Evolutionary conservation across 2,113 vertebrate species (phyloP).

Genomic region (Xiphias gladius): DNA sequence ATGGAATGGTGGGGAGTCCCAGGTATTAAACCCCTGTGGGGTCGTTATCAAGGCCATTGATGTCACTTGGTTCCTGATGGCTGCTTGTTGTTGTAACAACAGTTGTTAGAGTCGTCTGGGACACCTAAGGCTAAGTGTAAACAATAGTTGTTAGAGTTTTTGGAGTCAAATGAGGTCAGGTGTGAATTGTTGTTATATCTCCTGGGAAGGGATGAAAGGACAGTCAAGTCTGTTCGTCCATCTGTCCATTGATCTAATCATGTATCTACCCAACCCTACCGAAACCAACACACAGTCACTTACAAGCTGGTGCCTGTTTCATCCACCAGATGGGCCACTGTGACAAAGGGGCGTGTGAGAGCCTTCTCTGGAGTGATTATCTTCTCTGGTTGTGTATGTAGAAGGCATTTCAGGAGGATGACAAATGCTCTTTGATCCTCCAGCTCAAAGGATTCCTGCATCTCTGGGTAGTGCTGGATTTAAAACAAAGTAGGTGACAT

Average conservation of each 20-base stretch:
- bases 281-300: background rate
- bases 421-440: slow-evolving; percentile 4
- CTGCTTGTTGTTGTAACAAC: too few relatives aligned
- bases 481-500: background rate
- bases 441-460: background rate
- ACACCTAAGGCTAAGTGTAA: too few relatives aligned
- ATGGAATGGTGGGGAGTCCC: too few relatives aligned
- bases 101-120: too few relatives aligned
- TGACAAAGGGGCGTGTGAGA: background rate
- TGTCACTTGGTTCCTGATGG: too few relatives aligned
- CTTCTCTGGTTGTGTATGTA: background rate
- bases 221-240: too few relatives aligned
- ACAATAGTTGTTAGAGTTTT: too few relatives aligned
- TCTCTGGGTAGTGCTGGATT: background rate
- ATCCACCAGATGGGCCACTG: background rate
- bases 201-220: too few relatives aligned
- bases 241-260: background rate
- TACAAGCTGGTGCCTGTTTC: background rate
- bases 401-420: slow-evolving; percentile 1
- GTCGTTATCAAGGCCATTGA: too few relatives aligned
- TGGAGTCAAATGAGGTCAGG: too few relatives aligned
- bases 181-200: too few relatives aligned
- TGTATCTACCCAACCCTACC: background rate
- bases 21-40: too few relatives aligned
- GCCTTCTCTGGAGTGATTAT: slow-evolving; percentile 12